These are phyloP conservation scores for Enteromius paludinosus DNA, from an alignment of 2,797 vertebrate species.

Conservation along the genomic window DNA sequence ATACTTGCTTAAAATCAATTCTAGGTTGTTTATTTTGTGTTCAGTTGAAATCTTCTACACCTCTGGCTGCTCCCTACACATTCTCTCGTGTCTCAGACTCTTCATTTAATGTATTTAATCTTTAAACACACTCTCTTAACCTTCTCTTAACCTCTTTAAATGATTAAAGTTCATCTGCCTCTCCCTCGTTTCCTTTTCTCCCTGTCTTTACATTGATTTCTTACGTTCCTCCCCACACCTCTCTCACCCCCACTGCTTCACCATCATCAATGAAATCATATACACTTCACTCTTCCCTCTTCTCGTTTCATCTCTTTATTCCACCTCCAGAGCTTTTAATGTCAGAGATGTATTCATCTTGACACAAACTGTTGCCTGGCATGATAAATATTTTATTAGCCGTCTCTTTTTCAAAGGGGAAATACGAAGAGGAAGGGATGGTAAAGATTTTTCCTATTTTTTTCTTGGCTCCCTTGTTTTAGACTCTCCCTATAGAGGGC, in stretches of 20 bases:
- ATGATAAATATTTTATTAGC: slow-evolving; percentile 82
- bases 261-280: slow-evolving; percentile 54
- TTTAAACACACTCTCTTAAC: slow-evolving; percentile 22
- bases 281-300: slow-evolving; percentile 38
- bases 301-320: slow-evolving; percentile 53
- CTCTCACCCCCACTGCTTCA: slow-evolving; percentile 42
- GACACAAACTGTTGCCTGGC: slow-evolving; percentile 74
- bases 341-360: slow-evolving; percentile 69
- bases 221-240: slow-evolving; percentile 48
- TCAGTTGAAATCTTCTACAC: neutral
- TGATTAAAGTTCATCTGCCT: slow-evolving; percentile 24
- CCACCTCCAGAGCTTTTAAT: slow-evolving; percentile 71
- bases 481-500: slow-evolving; percentile 17
- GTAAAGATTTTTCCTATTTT: slow-evolving; percentile 61
- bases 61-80: neutral
- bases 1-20: neutral
- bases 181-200: neutral
- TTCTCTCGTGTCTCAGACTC: slow-evolving; percentile 1
- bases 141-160: slow-evolving; percentile 30
- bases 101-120: slow-evolving; percentile 6
- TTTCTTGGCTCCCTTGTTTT: slow-evolving; percentile 24
- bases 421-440: slow-evolving; percentile 75
- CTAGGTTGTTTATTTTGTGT: neutral
- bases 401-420: slow-evolving; percentile 73
- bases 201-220: slow-evolving; percentile 42